Evolutionary conservation across 2,113 vertebrate genomes (phyloP), one percentile per base, ranked within the genome.

Genomic region (Esox niger): DNA sequence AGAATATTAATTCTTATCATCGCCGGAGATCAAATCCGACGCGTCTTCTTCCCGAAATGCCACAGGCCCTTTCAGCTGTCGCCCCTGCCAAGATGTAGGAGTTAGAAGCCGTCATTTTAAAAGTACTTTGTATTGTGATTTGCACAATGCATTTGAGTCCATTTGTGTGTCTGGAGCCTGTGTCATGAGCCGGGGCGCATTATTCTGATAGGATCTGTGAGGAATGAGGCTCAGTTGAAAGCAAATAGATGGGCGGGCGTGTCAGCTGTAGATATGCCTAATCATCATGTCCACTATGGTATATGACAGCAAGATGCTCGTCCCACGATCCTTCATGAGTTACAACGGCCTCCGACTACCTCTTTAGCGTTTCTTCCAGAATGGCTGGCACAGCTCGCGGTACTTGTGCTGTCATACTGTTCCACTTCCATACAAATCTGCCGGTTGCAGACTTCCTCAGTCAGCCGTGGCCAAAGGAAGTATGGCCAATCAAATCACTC

Each of bases 1-100:
- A 38, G 81, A 86, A 86, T 84, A 84, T 88, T 81, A 85, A 90
- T 88, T 76, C 68, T 66, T 67, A 73, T 61, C 70, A 79, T 23
- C 17, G 62, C 46, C 52, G 84, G 87, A 88, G 82, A 84, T 80
- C 77, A 80, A 75, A 64, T 79, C 43, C 57, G 46, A 80, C 62
- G 73, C 61, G 71, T 32, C 35, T 69, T 82, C 76, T 75, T 63
- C 74, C 38, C 13, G 15, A 17, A 43, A 43, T 43, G 38, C 38
- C 15, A 15, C 13, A 1, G 17, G 38, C 38, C 38, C 15, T 43
- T 43, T 43, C 38, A 43, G 38, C 3, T 15, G 11, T 38, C 35
- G 35, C 35, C 35, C 15, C 15, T 17, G 13, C 38, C 38, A 43
- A 43, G 38, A 43, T 43, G 2, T 17, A 43, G 38, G 17, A 43